Percentiles rank a stretch among this genome's conserved stretches.
Evolutionary conservation across 2,888 invertebrate species (phyloP).

Genomic region (Erynnis tages): DNA sequence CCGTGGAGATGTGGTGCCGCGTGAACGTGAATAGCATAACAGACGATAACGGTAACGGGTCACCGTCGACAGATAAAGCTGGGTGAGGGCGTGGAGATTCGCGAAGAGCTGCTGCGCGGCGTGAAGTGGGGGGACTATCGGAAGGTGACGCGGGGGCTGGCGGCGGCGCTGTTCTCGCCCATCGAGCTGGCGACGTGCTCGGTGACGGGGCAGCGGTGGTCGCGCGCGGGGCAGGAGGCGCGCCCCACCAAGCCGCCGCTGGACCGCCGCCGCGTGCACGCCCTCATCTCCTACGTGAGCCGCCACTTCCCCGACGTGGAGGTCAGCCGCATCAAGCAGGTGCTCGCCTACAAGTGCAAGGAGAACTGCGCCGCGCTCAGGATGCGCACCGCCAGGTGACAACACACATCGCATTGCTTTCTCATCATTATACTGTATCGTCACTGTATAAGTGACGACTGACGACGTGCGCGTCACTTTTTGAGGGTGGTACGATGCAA

Average conservation of each 20-base stretch:
- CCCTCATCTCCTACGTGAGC: constrained; percentile 88
- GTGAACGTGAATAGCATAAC: too few species aligned
- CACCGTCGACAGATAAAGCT: constrained; percentile 82
- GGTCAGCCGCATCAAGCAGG: constrained; percentile 88
- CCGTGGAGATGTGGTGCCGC: too few species aligned
- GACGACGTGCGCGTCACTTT: background rate
- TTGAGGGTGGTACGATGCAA: too few species aligned
- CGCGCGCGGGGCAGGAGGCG: constrained; percentile 86
- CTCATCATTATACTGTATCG: background rate
- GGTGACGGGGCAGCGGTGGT: constrained; percentile 89
- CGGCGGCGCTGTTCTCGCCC: constrained; percentile 88
- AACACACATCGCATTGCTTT: background rate
- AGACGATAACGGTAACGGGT: background rate
- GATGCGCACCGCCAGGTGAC: constrained; percentile 87
- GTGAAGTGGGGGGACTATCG: constrained; percentile 89
- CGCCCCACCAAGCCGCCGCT: constrained; percentile 88
- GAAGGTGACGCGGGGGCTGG: constrained; percentile 86
- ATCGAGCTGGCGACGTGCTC: constrained; percentile 88
- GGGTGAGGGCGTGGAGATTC: constrained; percentile 87
- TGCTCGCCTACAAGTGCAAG: constrained; percentile 89
- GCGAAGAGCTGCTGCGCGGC: constrained; percentile 85
- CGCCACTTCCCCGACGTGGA: constrained; percentile 87
- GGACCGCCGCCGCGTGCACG: constrained; percentile 87
- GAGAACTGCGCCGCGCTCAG: constrained; percentile 88
- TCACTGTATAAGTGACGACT: too few species aligned